phyloP scores from a whole-genome alignment of 2,113 vertebrate genomes.

The Tupaia chinensis region DNA sequence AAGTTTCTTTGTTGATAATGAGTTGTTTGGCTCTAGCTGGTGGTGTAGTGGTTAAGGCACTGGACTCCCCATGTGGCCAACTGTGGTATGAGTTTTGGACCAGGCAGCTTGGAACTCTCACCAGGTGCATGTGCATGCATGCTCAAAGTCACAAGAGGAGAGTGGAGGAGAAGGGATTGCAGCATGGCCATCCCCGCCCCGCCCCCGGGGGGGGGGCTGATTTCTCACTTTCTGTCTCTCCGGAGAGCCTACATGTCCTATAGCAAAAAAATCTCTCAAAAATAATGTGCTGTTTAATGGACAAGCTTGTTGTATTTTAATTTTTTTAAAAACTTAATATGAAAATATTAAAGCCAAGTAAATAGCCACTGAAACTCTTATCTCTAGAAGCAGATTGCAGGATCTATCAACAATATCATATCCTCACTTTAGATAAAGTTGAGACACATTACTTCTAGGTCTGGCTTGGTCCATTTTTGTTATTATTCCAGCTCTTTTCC shows the following conservation, averaged over 20 bases:
- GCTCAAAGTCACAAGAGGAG: too few species aligned
- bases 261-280: too few species aligned
- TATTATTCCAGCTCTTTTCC: slow-evolving; percentile 17
- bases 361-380: background rate
- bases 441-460: background rate
- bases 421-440: background rate
- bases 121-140: too few species aligned
- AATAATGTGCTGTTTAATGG: background rate
- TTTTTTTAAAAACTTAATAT: slow-evolving; percentile 37
- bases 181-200: too few species aligned
- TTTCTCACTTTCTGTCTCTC: too few species aligned
- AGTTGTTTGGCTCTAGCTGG: background rate
- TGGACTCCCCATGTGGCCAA: too few species aligned
- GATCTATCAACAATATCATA: background rate
- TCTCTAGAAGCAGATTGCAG: background rate
- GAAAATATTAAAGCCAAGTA: slow-evolving; percentile 21
- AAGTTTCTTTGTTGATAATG: background rate
- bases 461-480: background rate
- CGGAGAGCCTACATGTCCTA: too few species aligned
- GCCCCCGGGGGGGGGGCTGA: too few species aligned
- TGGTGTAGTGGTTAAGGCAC: too few species aligned
- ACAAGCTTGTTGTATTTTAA: background rate
- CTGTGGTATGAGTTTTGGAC: too few species aligned
- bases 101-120: too few species aligned
- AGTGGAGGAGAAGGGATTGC: too few species aligned